Evolutionary conservation across 2,888 invertebrate species (phyloP).

Genomic region (Megamerina dolium): DNA sequence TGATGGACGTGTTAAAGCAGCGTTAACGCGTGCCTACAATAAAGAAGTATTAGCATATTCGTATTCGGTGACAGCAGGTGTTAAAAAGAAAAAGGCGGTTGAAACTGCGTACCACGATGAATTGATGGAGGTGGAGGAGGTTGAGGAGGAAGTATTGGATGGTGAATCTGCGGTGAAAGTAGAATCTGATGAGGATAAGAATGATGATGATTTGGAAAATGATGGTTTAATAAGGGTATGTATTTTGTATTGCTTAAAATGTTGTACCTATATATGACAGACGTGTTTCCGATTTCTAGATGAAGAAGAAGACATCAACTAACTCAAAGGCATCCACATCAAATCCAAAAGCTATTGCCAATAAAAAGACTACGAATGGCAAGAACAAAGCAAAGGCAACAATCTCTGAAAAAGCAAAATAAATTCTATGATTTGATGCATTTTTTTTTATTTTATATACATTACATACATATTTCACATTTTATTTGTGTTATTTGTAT

Average conservation of each 20-base stretch:
- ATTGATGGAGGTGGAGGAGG: slow-evolving; percentile 48
- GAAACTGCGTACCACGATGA: slow-evolving; percentile 49
- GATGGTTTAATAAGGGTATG: slow-evolving; percentile 75
- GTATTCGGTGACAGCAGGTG: slow-evolving; percentile 60
- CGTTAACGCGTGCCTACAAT: slow-evolving; percentile 89
- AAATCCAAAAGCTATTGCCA: slow-evolving; percentile 24
- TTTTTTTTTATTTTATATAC: too few relatives aligned
- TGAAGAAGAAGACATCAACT: slow-evolving; percentile 35
- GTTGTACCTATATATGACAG: background rate
- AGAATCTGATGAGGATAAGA: slow-evolving; percentile 44
- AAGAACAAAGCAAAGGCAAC: background rate
- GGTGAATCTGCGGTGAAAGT: slow-evolving; percentile 37
- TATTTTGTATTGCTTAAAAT: too few relatives aligned
- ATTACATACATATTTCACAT: too few relatives aligned
- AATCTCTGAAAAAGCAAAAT: background rate
- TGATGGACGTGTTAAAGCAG: slow-evolving; percentile 81
- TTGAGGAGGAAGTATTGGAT: slow-evolving; percentile 32
- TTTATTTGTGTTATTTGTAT: background rate
- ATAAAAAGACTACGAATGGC: background rate
- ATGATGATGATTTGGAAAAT: slow-evolving; percentile 58
- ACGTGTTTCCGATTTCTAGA: slow-evolving; percentile 17
- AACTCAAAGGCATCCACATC: slow-evolving; percentile 28
- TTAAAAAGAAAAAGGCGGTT: slow-evolving; percentile 57
- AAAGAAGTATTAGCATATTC: slow-evolving; percentile 74
- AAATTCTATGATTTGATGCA: too few relatives aligned